Conservation (phyloP, 2,797 vertebrate genomes). For the Chanos chanos region DNA sequence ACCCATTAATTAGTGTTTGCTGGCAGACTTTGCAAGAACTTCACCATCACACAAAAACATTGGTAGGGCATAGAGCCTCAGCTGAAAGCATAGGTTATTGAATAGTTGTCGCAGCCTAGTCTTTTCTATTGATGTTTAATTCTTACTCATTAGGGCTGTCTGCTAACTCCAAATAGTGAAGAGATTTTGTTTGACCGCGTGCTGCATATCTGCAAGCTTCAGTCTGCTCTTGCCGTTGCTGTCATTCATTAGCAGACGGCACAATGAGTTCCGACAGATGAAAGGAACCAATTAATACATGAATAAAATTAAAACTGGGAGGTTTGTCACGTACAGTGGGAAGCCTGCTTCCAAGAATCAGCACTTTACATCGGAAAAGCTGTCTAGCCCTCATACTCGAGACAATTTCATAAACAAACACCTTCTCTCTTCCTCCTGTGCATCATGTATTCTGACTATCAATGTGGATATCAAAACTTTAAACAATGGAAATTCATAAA, state of each 20-base stretch:
- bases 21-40: neutral
- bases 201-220: conserved; percentile 6
- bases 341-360: conserved; percentile 45
- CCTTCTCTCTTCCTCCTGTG: conserved; percentile 16
- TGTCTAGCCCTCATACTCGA: conserved; percentile 13
- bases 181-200: conserved; percentile 22
- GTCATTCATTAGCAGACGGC: conserved; percentile 55
- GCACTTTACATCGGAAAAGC: conserved; percentile 45
- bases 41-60: neutral
- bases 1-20: neutral
- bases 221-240: conserved; percentile 39
- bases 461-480: conserved; percentile 44
- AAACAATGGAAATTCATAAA: conserved; percentile 11
- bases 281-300: conserved; percentile 63
- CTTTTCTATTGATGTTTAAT: conserved; percentile 22
- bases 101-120: conserved; percentile 13
- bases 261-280: conserved; percentile 59
- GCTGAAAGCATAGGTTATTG: conserved; percentile 4
- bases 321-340: conserved; percentile 44
- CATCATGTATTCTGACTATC: conserved; percentile 41
- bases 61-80: neutral
- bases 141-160: conserved; percentile 23
- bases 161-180: conserved; percentile 1
- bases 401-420: conserved; percentile 33
- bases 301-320: conserved; percentile 55